Base-by-base conservation (phyloP, 2,797 vertebrate genomes). In the Muscicapa comitata region DNA sequence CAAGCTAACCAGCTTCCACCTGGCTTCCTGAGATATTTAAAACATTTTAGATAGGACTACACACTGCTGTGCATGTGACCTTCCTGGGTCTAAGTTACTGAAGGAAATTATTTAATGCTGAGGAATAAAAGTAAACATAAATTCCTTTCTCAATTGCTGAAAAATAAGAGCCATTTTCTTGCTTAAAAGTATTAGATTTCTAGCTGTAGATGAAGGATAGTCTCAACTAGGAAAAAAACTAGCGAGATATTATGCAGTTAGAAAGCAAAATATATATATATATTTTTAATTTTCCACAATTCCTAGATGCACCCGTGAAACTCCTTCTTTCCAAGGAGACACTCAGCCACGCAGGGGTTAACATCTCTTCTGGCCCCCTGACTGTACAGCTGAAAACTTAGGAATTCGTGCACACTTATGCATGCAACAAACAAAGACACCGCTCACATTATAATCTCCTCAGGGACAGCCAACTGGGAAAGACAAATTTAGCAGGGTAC, bases 401-500 rank as follows among this genome's bases (percentile, higher is more conserved):
- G 14, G 78, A 92, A 93, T 90, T 75, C 65, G 61, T 90, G 73
- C 79, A 73, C 62, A 50, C 25, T 78, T 95, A 88, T 11, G 76
- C 51, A 81, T 62, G 73, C 66, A 78, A 58, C 61, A 95, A 94
- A 92, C 55, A 90, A 91, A 94, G 66, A 19, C 82, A 88, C 54
- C 0, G 0, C 38, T 81, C 31, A 6, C 82, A 62, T 91, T 90
- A 78, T 78, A 84, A 93, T 86, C 85, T 94, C 90, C 85, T 80
- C 51, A 20, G 91, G 73, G 94, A 94, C 57, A 90, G 76, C 70
- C 90, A 93, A 70, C 87, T 83, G 90, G 73, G 85, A 88, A 81
- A 94, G 73, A 94, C 54, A 68, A 90, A 94, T 95, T 88, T 90
- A 95, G 76, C 90, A 76, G 61, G 35, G 80, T 82, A 86, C 47